Percentiles rank a stretch among this genome's conserved stretches.
Evolutionary conservation across 2,113 vertebrate genomes (phyloP).

Genomic region (Ptilonorhynchus violaceus): DNA sequence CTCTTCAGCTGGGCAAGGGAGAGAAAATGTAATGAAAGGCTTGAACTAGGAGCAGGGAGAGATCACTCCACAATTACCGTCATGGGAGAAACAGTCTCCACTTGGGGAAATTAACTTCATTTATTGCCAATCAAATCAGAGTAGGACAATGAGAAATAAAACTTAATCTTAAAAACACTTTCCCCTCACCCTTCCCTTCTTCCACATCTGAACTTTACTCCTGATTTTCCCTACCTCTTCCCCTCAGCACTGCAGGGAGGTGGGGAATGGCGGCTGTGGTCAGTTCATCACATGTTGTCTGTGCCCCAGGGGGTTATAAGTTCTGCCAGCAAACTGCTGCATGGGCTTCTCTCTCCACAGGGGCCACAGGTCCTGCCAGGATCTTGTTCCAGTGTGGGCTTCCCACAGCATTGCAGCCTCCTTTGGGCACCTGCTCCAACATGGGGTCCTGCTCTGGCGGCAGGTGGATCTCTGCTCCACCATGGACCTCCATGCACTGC

Average conservation of each 20-base stretch:
- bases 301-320: not conserved
- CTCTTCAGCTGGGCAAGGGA: not conserved
- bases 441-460: not conserved
- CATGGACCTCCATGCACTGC: too few species aligned
- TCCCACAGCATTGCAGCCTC: not conserved
- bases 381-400: not conserved
- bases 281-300: not conserved
- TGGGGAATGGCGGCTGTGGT: not conserved
- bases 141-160: not conserved
- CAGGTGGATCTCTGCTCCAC: not conserved
- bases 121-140: not conserved
- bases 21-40: not conserved
- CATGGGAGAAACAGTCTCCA: not conserved
- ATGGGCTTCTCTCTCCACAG: not conserved
- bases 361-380: not conserved
- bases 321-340: not conserved
- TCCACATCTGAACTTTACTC: not conserved
- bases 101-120: not conserved
- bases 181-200: not conserved
- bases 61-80: not conserved
- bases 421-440: not conserved
- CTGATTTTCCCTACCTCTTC: not conserved
- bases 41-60: not conserved
- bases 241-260: accelerated
- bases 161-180: not conserved